Base-by-base conservation (phyloP, 2,888 invertebrate genomes). In the Sphaerophoria rueppellii region DNA sequence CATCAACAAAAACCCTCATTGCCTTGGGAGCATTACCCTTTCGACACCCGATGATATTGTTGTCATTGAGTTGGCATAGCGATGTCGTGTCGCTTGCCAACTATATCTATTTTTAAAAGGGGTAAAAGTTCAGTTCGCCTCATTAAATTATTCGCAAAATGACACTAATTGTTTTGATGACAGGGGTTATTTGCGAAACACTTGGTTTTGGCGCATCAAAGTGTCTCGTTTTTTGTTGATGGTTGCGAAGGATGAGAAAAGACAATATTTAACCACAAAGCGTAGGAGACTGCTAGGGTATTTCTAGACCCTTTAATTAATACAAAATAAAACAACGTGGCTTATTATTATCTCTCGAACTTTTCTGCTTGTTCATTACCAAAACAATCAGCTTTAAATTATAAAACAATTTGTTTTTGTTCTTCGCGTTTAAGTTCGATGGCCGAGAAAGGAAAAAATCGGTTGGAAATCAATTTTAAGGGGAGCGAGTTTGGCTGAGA, bases 141-240 rank as follows among this genome's bases (percentile, higher is more conserved):
- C 14, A 35, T 50, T 50, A 9, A 65, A 65, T 65, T 37, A 37
- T 65, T 50, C 50, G 34, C 50, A 37, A 50, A 65, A 50, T 12
- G 16, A 65, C 6, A 16, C 48, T 16, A 65, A 65, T 65, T 65
- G 34, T 35, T 43, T 7, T 16, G 35, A 50, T 50, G 48, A 65
- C 50, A 65, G 16, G 34, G 37, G 35, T 48, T 16, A 48, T 37
- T 50, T 65, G 4, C 11, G 50, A 14, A 34, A 14, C 4, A 50
- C 16, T 50, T 50, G 9, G 16, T 50, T 37, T 50, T 50, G n/a
- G n/a, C 40, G 11, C 43, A 43, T 43, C 43, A 43, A 43, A 6
- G 35, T 35, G 35, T 14, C 5, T 34, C 6, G 11, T 46, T 43
- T 60, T 60, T 4, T n/a, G 9, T 60, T 60, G 24, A 24, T 24